These are phyloP conservation scores for Chaetodon auriga DNA, from an alignment of 2,113 vertebrate genomes.

Conservation along the genomic window DNA sequence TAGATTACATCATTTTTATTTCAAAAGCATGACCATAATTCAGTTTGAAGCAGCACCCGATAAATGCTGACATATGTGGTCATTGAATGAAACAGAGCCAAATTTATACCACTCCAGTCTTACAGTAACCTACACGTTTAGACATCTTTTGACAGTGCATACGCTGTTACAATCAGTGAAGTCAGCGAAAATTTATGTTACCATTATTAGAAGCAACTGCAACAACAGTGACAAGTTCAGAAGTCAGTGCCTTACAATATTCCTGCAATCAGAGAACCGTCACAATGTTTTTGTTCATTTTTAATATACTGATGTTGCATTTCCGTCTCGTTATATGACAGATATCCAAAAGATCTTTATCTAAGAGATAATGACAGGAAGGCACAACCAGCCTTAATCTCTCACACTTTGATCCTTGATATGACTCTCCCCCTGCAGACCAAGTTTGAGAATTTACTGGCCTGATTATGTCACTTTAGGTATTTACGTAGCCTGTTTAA, in stretches of 20 bases:
- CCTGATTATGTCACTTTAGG: slow-evolving; percentile 65
- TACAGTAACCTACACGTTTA: slow-evolving; percentile 13
- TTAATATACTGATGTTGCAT: slow-evolving; percentile 41
- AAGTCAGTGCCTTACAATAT: slow-evolving; percentile 33
- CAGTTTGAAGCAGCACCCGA: neutral
- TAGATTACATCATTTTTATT: neutral
- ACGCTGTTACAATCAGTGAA: neutral
- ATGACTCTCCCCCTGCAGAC: slow-evolving; percentile 43
- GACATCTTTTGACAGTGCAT: slow-evolving; percentile 16
- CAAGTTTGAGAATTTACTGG: slow-evolving; percentile 46
- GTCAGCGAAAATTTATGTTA: slow-evolving; percentile 23
- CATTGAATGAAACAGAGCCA: neutral
- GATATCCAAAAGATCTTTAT: slow-evolving; percentile 14
- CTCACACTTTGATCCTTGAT: slow-evolving; percentile 58
- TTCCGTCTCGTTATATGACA: slow-evolving; percentile 34
- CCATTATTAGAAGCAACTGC: slow-evolving; percentile 37
- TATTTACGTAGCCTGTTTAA: slow-evolving; percentile 27
- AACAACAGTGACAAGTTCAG: slow-evolving; percentile 19
- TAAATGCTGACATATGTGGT: neutral
- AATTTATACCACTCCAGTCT: slow-evolving; percentile 11
- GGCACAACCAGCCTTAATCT: slow-evolving; percentile 46
- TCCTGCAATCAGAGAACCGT: slow-evolving; percentile 25
- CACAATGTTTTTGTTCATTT: slow-evolving; percentile 15
- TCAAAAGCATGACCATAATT: neutral
- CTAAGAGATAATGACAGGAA: slow-evolving; percentile 32